Evolutionary conservation across 2,797 vertebrate species (phyloP), one percentile per base, ranked within the genome.

Genomic region (Nothura maculosa): DNA sequence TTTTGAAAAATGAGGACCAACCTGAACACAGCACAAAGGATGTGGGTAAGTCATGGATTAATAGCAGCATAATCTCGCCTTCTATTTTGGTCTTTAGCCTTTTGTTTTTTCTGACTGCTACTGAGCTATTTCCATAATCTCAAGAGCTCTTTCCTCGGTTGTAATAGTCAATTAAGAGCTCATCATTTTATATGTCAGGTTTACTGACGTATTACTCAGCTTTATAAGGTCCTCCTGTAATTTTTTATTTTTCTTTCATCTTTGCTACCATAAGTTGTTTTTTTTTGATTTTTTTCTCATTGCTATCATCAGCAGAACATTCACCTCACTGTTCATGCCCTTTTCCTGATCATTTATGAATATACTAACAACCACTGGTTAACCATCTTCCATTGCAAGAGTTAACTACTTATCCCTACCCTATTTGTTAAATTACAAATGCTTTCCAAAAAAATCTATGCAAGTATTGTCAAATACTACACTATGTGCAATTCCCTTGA

Each of bases 151-250:
- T 85, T 95, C 74, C 62, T 27, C 30, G 94, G 87, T 19, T 70
- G 32, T 48, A 94, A 89, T 7, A 87, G 85, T 80, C 89, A 92
- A 60, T 84, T 96, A 92, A 84, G 47, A 92, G 60, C n/a, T 88
- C 70, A 81, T 73, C 7, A 42, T 79, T 86, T 92, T 81, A 70
- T 72, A 85, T 42, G n/a, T 38, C 67, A 86, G 45, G 50, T 79
- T 86, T 84, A 38, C 38, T 38, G 36, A 43, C 84, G 69, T 86
- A 78, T 38, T 54, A 84, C 60, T 93, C 38, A 84, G 45, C 36
- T n/a, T 90, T 42, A 18, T 81, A 89, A 73, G 34, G 43, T 73
- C n/a, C 60, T 64, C 40, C 19, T 19, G 27, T 24, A 66, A 64
- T 21, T 79, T 79, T 64, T 82, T 57, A 69, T 43, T 28, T 64